phyloP scores from a whole-genome alignment of 2,888 invertebrate genomes.

The Sylvicola cinctus region DNA sequence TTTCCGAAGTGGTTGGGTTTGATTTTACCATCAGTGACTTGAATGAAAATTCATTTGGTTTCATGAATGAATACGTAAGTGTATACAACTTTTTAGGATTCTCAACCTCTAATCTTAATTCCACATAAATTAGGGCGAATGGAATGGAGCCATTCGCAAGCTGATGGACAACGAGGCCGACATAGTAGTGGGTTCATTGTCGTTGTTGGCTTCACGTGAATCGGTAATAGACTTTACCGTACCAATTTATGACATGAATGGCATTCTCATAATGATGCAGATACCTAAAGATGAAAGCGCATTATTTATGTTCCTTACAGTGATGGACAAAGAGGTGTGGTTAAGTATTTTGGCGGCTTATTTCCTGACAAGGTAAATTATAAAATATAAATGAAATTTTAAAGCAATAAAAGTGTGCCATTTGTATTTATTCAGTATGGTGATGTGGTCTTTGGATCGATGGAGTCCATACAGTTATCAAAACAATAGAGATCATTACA shows the following conservation, averaged over 20 bases:
- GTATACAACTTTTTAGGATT: conserved; percentile 11
- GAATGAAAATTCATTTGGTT: conserved; percentile 67
- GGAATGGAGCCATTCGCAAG: conserved; percentile 70
- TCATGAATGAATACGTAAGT: conserved; percentile 51
- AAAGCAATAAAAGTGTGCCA: too few relatives aligned
- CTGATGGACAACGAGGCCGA: conserved; percentile 74
- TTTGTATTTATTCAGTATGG: too few relatives aligned
- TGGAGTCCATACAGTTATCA: conserved; percentile 96
- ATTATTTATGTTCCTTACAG: conserved; percentile 89
- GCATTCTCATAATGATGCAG: conserved; percentile 90
- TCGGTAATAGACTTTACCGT: conserved; percentile 96
- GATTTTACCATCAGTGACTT: conserved; percentile 73
- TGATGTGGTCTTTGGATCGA: conserved; percentile 93
- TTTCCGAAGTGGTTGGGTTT: conserved; percentile 64
- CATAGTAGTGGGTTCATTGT: conserved; percentile 80
- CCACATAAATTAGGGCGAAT: conserved; percentile 33
- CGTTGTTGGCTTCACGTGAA: conserved; percentile 94
- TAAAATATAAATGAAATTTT: too few relatives aligned
- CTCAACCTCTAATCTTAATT: background rate
- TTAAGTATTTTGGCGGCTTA: conserved; percentile 86
- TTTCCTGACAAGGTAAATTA: conserved; percentile 84
- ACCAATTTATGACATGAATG: conserved; percentile 94
- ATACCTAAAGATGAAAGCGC: conserved; percentile 76
- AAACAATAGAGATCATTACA: conserved; percentile 82
- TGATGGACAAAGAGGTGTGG: conserved; percentile 93